Percentiles rank a stretch among this genome's conserved stretches.
phyloP scores from a whole-genome alignment of 2,797 vertebrate species.

The Scolopax bukidnonensis region DNA sequence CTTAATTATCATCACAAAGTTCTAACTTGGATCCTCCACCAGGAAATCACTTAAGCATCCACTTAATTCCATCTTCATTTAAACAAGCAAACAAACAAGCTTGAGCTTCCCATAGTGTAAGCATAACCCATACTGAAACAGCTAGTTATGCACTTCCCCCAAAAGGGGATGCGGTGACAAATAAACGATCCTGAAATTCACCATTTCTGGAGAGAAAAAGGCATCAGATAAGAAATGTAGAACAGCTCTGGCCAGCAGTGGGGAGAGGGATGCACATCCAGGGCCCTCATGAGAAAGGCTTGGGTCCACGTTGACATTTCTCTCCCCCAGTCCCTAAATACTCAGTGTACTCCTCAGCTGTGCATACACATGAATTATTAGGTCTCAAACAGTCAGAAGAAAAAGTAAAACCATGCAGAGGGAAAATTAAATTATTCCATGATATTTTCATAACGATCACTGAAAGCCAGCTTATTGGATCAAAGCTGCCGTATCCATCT shows the following conservation, averaged over 20 bases:
- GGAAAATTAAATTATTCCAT: background rate
- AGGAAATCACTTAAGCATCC: background rate
- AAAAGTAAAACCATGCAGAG: background rate
- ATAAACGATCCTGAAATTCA: background rate
- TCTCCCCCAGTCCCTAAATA: background rate
- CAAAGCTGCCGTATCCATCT: background rate
- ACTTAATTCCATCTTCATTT: background rate
- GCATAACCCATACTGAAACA: background rate
- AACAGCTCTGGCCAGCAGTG: background rate
- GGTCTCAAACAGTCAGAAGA: background rate
- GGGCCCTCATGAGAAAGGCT: background rate
- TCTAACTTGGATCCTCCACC: conserved; percentile 18
- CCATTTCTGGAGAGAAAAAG: background rate
- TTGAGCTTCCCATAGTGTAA: background rate
- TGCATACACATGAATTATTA: background rate
- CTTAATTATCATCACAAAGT: background rate
- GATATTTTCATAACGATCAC: background rate
- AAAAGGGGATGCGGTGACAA: background rate
- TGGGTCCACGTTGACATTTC: background rate
- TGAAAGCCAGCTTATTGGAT: background rate
- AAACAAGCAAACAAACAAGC: background rate
- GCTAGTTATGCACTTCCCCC: background rate
- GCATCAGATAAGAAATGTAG: background rate
- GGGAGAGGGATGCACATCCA: background rate
- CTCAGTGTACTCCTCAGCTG: background rate